A percentile compares a stretch with the other conserved stretches of the same genome.
These are phyloP conservation scores for Sebastes aleutianus DNA, from an alignment of 2,797 vertebrate species.

Conservation along the genomic window DNA sequence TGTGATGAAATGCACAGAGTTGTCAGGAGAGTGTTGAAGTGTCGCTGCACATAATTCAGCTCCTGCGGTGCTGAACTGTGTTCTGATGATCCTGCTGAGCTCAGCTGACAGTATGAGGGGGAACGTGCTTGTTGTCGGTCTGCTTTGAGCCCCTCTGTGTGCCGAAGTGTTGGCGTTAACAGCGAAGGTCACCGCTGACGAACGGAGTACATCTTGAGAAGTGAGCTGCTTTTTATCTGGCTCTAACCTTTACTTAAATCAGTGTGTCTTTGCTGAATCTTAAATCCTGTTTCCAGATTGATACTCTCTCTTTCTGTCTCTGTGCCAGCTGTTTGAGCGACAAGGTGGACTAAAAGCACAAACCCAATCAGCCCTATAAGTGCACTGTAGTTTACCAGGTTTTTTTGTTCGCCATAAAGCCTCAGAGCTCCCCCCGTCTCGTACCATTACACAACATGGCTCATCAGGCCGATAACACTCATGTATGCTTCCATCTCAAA, in stretches of 20 bases:
- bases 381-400: constrained; percentile 9
- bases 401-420: constrained; percentile 3
- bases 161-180: not conserved
- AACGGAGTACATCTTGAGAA: not conserved
- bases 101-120: constrained; percentile 42
- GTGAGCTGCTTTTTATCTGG: constrained; percentile 5
- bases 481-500: constrained; percentile 33
- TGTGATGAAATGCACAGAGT: constrained; percentile 36
- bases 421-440: constrained; percentile 34
- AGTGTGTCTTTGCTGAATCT: not conserved
- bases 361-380: constrained; percentile 10
- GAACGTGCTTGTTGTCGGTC: constrained; percentile 19
- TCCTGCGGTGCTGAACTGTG: not conserved
- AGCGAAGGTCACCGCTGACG: constrained; percentile 1
- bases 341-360: constrained; percentile 8
- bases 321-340: constrained; percentile 1
- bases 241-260: constrained; percentile 10
- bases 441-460: constrained; percentile 50
- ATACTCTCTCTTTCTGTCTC: not conserved
- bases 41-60: constrained; percentile 37
- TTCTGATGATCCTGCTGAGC: constrained; percentile 50
- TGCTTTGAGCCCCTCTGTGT: constrained; percentile 17
- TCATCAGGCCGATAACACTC: constrained; percentile 64
- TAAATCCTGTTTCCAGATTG: not conserved
- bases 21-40: constrained; percentile 35